Evolutionary conservation across 1,140 invertebrate species (phyloP), one percentile per base, ranked within the genome.

Genomic region (Carcinoscorpius rotundicauda): DNA sequence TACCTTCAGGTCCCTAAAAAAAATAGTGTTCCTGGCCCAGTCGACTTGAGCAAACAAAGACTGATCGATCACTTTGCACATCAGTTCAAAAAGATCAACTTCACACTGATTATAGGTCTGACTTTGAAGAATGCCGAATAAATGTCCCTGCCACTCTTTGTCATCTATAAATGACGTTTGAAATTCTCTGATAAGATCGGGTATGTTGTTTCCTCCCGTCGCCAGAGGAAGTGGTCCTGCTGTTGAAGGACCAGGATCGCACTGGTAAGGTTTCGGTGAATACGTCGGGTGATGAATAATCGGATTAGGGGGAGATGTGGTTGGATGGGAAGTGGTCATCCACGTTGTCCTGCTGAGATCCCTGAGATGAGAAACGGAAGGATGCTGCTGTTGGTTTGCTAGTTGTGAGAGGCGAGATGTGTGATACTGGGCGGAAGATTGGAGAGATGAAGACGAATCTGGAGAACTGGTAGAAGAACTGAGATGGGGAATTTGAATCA

Each of bases 1-100:
- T 82, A 98, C 95, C 90, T 96, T 96, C 78, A 98, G 85, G 85
- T 98, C 95, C 82, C 97, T 97, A 84, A 98, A 98, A 84, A 96
- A 97, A 72, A 91, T 84, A 62, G 93, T 96, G 79, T 95, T 96
- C 73, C 94, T 82, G 77, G 94, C 94, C 95, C 95, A 98, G 79
- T 98, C 94, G 70, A 98, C 94, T 82, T 97, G 93, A 59, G 93
- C 91, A 81, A 98, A 98, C 68, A 98, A 83, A 80, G 95, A 94
- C 82, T 97, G 94, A 82, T 98, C 95, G 74, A 97, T 87, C 77
- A 98, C 91, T 86, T 97, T 96, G 83, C 94, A 97, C 86, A 98
- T 90, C 75, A 98, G 85, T 81, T 96, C 92, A 81, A 96, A 96
- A 72, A 94, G 83, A 83, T 96, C 93, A 75, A 96, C 93, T 81